phyloP scores from a whole-genome alignment of 2,888 invertebrate genomes.

The Pseudeuparius sepicola region DNA sequence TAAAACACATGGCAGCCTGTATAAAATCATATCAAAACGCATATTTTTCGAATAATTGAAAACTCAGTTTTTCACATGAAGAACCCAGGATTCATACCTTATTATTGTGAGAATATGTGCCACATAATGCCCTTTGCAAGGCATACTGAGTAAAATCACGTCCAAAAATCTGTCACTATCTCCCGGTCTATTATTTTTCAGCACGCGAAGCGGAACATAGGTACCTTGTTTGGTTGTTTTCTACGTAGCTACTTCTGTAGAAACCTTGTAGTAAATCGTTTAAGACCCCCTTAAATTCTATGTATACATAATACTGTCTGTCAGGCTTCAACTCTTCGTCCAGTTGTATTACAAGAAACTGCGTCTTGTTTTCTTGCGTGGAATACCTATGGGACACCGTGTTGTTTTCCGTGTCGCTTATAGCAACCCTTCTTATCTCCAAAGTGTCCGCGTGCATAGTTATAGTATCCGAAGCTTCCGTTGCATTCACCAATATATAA shows the following conservation, averaged over 20 bases:
- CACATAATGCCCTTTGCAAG: no score
- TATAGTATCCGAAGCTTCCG: conserved; percentile 48
- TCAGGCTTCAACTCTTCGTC: conserved; percentile 48
- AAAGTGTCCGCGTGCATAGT: conserved; percentile 68
- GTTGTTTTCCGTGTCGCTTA: conserved; percentile 20
- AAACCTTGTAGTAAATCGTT: conserved; percentile 72
- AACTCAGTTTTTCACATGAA: no score
- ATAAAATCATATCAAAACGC: no score
- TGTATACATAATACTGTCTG: conserved; percentile 54
- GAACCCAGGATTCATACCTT: no score
- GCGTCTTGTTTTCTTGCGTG: conserved; percentile 48
- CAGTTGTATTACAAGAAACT: conserved; percentile 61
- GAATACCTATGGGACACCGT: conserved; percentile 22
- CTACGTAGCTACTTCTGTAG: conserved; percentile 70
- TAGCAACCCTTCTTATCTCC: conserved; percentile 44
- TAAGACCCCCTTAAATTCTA: conserved; percentile 61
- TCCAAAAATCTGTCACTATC: no score
- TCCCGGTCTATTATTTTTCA: no score
- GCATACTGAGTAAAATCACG: no score
- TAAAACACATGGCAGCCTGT: no score
- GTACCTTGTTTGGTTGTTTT: no score
- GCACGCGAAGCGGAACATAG: no score
- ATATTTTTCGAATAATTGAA: no score
- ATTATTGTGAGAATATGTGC: no score
- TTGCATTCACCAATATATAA: conserved; percentile 51